Evolutionary conservation across 2,797 vertebrate genomes (phyloP).

Genomic region (Podargus strigoides): DNA sequence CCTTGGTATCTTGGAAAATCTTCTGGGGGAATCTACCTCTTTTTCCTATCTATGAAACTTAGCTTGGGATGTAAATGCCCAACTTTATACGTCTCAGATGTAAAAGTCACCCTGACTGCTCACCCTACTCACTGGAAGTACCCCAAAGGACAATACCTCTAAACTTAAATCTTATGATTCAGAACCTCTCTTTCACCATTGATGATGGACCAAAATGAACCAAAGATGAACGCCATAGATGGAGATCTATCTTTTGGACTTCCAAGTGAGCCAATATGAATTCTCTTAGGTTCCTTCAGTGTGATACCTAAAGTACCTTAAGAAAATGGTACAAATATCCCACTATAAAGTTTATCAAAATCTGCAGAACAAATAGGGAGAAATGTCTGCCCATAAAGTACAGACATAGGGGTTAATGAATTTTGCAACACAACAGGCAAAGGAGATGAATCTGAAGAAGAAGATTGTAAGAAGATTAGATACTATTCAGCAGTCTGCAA

Average conservation of each 20-base stretch:
- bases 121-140: neutral
- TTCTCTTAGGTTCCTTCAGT: neutral
- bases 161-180: neutral
- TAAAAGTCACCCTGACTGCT: neutral
- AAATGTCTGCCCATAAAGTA: neutral
- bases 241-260: neutral
- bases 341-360: neutral
- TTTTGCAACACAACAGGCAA: neutral
- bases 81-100: neutral
- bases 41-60: neutral
- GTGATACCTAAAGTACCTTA: neutral
- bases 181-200: neutral
- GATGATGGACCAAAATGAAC: neutral
- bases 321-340: neutral
- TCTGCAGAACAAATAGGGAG: neutral
- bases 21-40: neutral
- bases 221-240: neutral
- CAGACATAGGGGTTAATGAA: neutral
- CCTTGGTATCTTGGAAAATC: neutral
- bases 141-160: neutral
- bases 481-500: neutral
- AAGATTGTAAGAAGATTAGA: neutral
- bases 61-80: neutral
- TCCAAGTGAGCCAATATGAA: neutral
- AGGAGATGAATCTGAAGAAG: neutral